Evolutionary conservation across 2,888 invertebrate genomes (phyloP).

Genomic region (Dynastes hyllus): DNA sequence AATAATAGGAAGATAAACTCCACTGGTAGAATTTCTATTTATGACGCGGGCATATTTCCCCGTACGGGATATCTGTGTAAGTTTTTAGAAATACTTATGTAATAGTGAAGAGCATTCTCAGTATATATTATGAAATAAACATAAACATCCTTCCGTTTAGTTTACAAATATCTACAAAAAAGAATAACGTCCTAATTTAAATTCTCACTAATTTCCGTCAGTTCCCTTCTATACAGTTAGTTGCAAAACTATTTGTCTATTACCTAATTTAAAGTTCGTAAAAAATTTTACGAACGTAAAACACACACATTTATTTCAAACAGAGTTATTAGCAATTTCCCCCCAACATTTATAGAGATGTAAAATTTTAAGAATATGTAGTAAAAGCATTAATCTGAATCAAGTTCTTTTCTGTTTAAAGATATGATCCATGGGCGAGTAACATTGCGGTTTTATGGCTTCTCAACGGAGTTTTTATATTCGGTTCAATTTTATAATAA

Average conservation of each 20-base stretch:
- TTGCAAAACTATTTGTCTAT: not conserved
- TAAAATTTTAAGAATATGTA: no score
- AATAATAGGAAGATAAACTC: not conserved
- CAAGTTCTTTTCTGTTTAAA: no score
- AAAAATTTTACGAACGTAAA: no score
- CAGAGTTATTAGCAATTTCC: no score
- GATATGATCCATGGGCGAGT: no score
- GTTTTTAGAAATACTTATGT: conserved; percentile 23
- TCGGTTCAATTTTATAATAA: no score
- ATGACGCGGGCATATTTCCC: not conserved
- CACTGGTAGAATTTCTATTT: not conserved
- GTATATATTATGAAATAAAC: conserved; percentile 29
- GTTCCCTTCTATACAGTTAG: not conserved
- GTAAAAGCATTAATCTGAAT: no score
- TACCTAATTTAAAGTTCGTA: not conserved
- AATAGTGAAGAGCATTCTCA: conserved; percentile 6
- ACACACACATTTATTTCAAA: no score
- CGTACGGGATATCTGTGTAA: conserved; percentile 15
- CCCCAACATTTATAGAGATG: no score
- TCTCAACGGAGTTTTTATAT: no score
- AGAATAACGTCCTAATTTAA: conserved; percentile 12
- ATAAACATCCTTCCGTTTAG: conserved; percentile 38
- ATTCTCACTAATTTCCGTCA: conserved; percentile 25
- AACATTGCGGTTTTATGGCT: no score
- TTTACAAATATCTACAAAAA: conserved; percentile 18